These are phyloP conservation scores for Ctenodactylus gundi DNA, from an alignment of 2,113 vertebrate species.

Conservation along the genomic window DNA sequence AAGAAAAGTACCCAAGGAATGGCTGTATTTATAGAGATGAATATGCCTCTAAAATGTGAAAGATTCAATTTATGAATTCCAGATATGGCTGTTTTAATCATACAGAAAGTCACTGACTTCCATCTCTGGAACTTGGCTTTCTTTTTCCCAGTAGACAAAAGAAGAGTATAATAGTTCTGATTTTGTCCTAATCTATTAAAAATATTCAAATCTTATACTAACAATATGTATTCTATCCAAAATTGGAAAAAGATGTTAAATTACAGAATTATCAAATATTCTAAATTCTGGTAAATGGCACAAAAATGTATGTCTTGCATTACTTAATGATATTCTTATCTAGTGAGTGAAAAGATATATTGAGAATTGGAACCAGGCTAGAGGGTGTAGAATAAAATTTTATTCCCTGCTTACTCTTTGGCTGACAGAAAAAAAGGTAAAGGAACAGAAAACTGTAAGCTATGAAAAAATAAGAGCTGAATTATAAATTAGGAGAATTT, in stretches of 20 bases:
- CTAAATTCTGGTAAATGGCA: neutral
- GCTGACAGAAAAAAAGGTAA: neutral
- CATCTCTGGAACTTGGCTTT: neutral
- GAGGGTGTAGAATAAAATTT: neutral
- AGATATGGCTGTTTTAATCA: neutral
- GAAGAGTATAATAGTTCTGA: neutral
- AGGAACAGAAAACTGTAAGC: neutral
- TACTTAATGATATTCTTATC: neutral
- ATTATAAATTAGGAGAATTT: neutral
- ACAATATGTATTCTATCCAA: neutral
- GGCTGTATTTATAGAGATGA: neutral
- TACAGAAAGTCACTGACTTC: neutral
- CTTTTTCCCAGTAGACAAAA: neutral
- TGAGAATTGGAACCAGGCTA: neutral
- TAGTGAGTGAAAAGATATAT: neutral
- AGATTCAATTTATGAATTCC: neutral
- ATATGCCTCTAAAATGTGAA: neutral
- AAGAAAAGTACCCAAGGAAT: neutral
- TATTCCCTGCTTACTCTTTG: conserved; percentile 1
- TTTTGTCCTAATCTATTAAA: neutral
- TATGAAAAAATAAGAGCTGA: neutral
- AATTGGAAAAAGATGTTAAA: neutral
- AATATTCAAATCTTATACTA: neutral
- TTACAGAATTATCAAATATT: neutral
- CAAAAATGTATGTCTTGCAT: neutral